Conservation (phyloP, 2,113 vertebrate genomes). For the Pterocles orientalis region DNA sequence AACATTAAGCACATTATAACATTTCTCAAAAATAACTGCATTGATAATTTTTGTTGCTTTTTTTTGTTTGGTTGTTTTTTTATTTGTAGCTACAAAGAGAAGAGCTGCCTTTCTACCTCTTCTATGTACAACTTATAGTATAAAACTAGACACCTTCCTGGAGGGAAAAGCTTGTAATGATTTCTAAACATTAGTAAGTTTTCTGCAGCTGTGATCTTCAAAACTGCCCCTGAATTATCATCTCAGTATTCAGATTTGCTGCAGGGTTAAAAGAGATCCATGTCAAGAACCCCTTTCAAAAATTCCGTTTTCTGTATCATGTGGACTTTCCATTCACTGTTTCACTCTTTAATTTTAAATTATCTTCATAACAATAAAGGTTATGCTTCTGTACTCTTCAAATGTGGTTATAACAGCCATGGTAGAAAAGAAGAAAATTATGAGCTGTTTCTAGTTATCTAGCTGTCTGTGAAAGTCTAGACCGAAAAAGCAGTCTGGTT, state of each 20-base stretch:
- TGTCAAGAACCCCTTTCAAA: neutral
- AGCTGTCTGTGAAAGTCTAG: neutral
- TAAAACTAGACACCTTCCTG: neutral
- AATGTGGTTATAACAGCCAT: neutral
- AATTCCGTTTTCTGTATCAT: neutral
- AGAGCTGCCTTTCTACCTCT: neutral
- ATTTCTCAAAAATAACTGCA: neutral
- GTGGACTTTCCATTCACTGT: neutral
- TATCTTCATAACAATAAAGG: neutral
- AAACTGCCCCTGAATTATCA: neutral
- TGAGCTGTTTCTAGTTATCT: neutral
- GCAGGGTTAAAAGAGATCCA: neutral
- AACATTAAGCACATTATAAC: accelerated
- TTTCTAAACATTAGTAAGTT: neutral
- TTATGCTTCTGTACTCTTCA: neutral
- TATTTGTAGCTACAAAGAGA: neutral
- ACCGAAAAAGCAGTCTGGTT: neutral
- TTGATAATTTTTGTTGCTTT: neutral
- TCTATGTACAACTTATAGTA: accelerated
- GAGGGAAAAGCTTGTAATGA: neutral
- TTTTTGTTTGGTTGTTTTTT: neutral
- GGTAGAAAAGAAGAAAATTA: neutral
- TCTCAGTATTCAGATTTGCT: neutral
- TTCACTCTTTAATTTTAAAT: conserved; percentile 8
- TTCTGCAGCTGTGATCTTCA: neutral